Evolutionary conservation across 2,888 invertebrate species (phyloP).

Genomic region (Melolontha melolontha): DNA sequence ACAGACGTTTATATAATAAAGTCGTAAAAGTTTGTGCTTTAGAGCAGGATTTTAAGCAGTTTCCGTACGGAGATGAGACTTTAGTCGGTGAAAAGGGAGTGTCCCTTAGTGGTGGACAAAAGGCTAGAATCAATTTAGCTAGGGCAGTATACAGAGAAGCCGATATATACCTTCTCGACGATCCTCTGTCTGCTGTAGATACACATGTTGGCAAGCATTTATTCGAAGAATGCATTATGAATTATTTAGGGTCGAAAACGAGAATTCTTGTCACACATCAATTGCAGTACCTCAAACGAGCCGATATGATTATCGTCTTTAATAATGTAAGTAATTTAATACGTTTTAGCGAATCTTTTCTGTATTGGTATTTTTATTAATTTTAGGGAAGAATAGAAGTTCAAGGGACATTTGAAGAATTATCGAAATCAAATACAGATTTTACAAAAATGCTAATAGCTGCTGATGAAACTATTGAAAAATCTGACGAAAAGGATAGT

Average conservation of each 20-base stretch:
- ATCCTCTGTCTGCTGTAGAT: slow-evolving; percentile 85
- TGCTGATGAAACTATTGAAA: slow-evolving; percentile 50
- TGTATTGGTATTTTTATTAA: slow-evolving; percentile 2
- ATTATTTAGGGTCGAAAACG: slow-evolving; percentile 70
- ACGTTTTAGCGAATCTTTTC: not conserved
- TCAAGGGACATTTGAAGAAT: slow-evolving; percentile 72
- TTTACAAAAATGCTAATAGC: slow-evolving; percentile 67
- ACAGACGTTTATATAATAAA: slow-evolving; percentile 64
- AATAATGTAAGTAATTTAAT: slow-evolving; percentile 65
- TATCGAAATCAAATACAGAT: slow-evolving; percentile 70
- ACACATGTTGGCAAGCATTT: slow-evolving; percentile 80
- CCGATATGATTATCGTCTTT: slow-evolving; percentile 69
- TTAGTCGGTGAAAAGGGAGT: slow-evolving; percentile 79
- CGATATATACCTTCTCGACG: slow-evolving; percentile 82
- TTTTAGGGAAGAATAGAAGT: slow-evolving; percentile 70
- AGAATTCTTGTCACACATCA: slow-evolving; percentile 80
- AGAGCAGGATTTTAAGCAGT: slow-evolving; percentile 74
- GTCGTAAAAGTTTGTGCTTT: slow-evolving; percentile 73
- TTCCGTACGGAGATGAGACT: slow-evolving; percentile 68
- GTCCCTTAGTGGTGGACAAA: slow-evolving; percentile 84
- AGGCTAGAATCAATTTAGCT: slow-evolving; percentile 82
- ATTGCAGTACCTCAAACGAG: slow-evolving; percentile 72
- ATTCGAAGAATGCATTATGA: slow-evolving; percentile 78
- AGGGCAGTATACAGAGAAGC: slow-evolving; percentile 83
- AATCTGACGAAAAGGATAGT: slow-evolving; percentile 63